A percentile compares a stretch with the other conserved stretches of the same genome.
Conservation (phyloP, 64 coral and sea anemone genomes). For the Pocillopora verrucosa region DNA sequence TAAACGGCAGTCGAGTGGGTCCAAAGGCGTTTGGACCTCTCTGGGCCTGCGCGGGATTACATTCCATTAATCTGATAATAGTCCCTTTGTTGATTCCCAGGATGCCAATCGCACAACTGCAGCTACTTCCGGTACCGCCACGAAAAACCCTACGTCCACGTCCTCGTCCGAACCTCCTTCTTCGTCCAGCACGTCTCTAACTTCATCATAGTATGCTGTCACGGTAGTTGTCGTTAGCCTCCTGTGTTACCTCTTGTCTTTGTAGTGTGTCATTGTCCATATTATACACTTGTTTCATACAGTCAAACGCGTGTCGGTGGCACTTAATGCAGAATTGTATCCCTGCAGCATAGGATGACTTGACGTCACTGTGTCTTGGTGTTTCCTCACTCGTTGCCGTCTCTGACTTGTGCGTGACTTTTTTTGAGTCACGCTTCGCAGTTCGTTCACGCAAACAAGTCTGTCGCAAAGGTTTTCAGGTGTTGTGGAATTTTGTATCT, state of each 20-base stretch:
- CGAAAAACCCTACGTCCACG: slow-evolving; percentile 47
- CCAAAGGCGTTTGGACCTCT: background rate
- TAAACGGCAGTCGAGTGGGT: too few species aligned
- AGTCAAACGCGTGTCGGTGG: background rate
- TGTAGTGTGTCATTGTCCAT: background rate
- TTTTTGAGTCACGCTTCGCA: background rate
- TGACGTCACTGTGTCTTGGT: background rate
- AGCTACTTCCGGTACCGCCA: slow-evolving; percentile 33
- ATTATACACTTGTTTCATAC: slow-evolving; percentile 46
- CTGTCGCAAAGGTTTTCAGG: background rate
- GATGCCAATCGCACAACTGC: slow-evolving; percentile 1
- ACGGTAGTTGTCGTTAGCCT: background rate
- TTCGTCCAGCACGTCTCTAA: slow-evolving; percentile 63
- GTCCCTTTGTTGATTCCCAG: slow-evolving; percentile 39
- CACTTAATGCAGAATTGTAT: slow-evolving; percentile 3
- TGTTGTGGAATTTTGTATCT: background rate
- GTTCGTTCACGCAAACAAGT: background rate
- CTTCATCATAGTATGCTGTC: slow-evolving; percentile 42
- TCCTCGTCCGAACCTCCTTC: slow-evolving; percentile 52
- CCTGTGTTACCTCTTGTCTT: background rate
- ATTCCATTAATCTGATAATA: slow-evolving; percentile 7
- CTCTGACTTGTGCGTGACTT: background rate
- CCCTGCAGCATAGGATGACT: background rate
- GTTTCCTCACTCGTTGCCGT: background rate
- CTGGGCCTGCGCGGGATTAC: background rate